Evolutionary conservation across 1,140 invertebrate species (phyloP), one percentile per base, ranked within the genome.

Genomic region (Thaumetopoea pityocampa): DNA sequence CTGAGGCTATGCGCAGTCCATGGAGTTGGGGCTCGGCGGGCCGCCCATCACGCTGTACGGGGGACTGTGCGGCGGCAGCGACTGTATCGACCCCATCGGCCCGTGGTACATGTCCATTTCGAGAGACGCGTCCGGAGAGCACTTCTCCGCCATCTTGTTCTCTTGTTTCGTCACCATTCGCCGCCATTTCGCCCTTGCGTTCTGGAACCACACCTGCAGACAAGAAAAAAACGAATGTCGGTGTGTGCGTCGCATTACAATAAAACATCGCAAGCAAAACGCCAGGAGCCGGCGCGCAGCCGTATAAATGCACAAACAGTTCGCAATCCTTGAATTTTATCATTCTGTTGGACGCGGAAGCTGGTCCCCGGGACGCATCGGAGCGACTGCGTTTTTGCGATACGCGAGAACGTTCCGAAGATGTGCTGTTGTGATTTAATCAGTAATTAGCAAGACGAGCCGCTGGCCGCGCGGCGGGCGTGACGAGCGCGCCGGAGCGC

Each of bases 141-240:
- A 89, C 50, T 92, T 92, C 64, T 91, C 90, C 52, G 89, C 80
- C 73, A 81, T 77, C 54, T 91, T 91, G 67, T 90, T 91, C 61
- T 94, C 92, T 63, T 94, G 91, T 68, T 95, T 96, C 63, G 95
- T 89, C 82, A 96, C 91, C 90, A 96, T 96, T 51, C 97, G 90
- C 61, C 97, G 90, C 93, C 96, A 98, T 88, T 99, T 99, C 58
- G 97, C 97, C 32, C 97, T 88, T 11, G 96, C 96, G 82, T 99
- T 99, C 88, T 99, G 97, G 88, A 99, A 99, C 97, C 97, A 99
- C 30, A 99, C 97, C 97, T 99, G 89, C 36, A 87, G 84, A 67
- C 77, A 84, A 87, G n/a, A n/a, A 77, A 63, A 85, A 64, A 23
- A 51, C n/a, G 9, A 16, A 7, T 4, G 12, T 32, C 24, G 4